Percentiles rank a stretch among this genome's conserved stretches.
phyloP scores from a whole-genome alignment of 2,888 invertebrate genomes.

The Microctonus brassicae region DNA sequence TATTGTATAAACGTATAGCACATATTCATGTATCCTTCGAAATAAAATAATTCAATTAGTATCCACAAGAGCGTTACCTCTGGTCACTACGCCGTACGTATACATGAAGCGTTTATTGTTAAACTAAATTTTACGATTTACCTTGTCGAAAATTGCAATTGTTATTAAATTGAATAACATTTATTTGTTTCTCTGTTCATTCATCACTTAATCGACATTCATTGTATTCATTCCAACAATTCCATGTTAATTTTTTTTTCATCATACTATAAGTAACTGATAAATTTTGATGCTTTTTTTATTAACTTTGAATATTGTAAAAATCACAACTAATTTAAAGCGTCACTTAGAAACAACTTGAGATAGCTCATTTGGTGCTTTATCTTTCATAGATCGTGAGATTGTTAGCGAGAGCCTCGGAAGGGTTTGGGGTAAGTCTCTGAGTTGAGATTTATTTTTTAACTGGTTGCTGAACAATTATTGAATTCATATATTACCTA shows the following conservation, averaged over 20 bases:
- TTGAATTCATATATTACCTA: background rate
- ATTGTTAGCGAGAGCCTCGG: constrained; percentile 48
- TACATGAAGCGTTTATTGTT: background rate
- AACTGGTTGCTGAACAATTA: constrained; percentile 16
- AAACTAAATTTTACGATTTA: background rate
- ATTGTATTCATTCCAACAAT: too few relatives aligned
- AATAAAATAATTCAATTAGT: background rate
- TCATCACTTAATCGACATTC: too few relatives aligned
- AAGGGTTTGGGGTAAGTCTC: constrained; percentile 52
- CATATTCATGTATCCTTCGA: background rate
- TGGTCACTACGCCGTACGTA: too few relatives aligned
- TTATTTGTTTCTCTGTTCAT: too few relatives aligned
- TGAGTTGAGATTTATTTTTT: constrained; percentile 38
- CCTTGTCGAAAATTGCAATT: background rate
- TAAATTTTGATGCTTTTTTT: too few relatives aligned
- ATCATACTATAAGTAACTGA: too few relatives aligned
- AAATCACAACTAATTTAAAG: constrained; percentile 21
- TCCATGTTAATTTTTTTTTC: too few relatives aligned
- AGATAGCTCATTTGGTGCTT: constrained; percentile 37
- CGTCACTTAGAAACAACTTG: background rate
- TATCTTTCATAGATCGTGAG: constrained; percentile 49
- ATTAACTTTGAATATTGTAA: too few relatives aligned
- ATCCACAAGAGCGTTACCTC: background rate
- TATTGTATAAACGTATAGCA: background rate
- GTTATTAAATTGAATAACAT: too few relatives aligned